A percentile compares a stretch with the other conserved stretches of the same genome.
These are phyloP conservation scores for Apodemia zela DNA, from an alignment of 2,888 invertebrate genomes.

Conservation along the genomic window DNA sequence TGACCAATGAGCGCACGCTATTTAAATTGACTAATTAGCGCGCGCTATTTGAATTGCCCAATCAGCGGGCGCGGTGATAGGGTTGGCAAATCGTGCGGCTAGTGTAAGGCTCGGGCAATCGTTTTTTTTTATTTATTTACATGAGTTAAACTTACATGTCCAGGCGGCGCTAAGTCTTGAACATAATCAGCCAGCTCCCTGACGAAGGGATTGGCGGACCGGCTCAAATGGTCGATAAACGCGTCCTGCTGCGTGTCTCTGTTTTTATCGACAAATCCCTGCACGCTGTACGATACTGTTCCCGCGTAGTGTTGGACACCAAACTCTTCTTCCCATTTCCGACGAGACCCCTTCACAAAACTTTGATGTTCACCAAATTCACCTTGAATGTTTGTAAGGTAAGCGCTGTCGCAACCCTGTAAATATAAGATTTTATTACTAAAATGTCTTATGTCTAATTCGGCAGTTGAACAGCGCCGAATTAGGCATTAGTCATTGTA, in stretches of 20 bases:
- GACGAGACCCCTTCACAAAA: slow-evolving; percentile 92
- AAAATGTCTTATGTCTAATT: background rate
- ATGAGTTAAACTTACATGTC: slow-evolving; percentile 75
- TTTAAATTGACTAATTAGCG: no score
- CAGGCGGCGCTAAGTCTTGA: slow-evolving; percentile 78
- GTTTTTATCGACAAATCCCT: slow-evolving; percentile 94
- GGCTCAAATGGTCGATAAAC: slow-evolving; percentile 92
- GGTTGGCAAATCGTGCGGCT: no score
- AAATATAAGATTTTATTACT: slow-evolving; percentile 17
- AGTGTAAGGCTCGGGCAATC: no score
- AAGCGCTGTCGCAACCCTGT: slow-evolving; percentile 92
- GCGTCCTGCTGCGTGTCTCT: slow-evolving; percentile 96
- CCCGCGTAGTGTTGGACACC: slow-evolving; percentile 95
- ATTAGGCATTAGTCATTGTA: no score
- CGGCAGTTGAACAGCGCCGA: no score
- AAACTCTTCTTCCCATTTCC: slow-evolving; percentile 95
- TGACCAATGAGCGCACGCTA: no score
- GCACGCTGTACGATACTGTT: slow-evolving; percentile 88
- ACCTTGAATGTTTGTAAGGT: slow-evolving; percentile 91
- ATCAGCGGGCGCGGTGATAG: no score
- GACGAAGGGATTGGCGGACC: slow-evolving; percentile 91
- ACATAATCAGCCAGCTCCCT: slow-evolving; percentile 84
- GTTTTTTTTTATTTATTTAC: no score
- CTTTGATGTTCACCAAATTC: slow-evolving; percentile 92
- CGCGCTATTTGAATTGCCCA: no score